These are phyloP conservation scores for Columba guinea DNA, from an alignment of 2,797 vertebrate species.

Conservation along the genomic window DNA sequence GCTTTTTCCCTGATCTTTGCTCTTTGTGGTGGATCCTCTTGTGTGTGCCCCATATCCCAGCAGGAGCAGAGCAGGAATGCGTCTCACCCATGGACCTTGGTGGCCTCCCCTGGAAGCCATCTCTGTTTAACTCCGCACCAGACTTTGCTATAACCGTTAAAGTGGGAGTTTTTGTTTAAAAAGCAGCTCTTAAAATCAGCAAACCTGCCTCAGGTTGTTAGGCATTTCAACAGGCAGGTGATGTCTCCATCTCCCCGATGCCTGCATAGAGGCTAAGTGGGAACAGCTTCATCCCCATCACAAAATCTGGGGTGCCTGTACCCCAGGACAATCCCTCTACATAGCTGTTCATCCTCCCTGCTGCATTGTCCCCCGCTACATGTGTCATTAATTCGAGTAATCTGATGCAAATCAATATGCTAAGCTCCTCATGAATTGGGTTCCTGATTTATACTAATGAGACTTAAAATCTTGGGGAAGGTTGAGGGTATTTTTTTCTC, in stretches of 20 bases:
- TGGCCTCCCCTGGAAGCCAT: neutral
- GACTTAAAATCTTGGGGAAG: conserved; percentile 35
- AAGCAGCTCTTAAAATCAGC: neutral
- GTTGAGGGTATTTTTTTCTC: conserved; percentile 40
- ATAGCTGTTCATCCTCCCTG: neutral
- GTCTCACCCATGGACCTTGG: neutral
- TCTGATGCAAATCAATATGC: conserved; percentile 42
- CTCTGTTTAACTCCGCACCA: neutral
- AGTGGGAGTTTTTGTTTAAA: neutral
- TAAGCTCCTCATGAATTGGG: conserved; percentile 33
- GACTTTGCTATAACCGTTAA: neutral
- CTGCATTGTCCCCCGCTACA: rapidly evolving
- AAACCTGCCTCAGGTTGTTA: neutral
- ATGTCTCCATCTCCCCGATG: neutral
- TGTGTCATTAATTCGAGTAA: neutral
- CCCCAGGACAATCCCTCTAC: neutral
- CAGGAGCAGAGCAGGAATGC: neutral
- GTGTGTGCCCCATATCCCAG: neutral
- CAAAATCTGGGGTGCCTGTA: neutral
- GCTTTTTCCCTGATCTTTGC: neutral
- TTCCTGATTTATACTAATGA: conserved; percentile 46
- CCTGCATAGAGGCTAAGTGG: neutral
- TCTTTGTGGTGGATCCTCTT: neutral
- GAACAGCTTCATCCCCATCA: neutral
- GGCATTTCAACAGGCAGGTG: neutral